Conservation (phyloP, 2,797 vertebrate species). For the Phoebastria nigripes region DNA sequence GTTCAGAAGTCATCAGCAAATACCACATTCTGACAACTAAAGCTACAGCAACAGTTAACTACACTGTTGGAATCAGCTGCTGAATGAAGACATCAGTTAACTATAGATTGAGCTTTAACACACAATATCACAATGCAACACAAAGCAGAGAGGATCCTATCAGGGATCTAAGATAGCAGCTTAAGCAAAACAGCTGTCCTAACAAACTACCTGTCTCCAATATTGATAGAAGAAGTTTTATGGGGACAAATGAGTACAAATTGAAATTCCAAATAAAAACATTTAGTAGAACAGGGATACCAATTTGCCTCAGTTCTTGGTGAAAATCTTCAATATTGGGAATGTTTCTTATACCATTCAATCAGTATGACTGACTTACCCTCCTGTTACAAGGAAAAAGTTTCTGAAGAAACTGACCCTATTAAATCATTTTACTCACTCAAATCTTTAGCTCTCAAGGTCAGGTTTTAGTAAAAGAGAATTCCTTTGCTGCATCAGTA, state of each 20-base stretch:
- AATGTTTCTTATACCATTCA: not conserved
- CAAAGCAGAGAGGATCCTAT: not conserved
- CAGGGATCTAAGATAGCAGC: not conserved
- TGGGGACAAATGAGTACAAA: not conserved
- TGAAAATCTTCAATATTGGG: not conserved
- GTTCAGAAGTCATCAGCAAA: not conserved
- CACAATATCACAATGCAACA: not conserved
- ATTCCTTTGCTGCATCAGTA: not conserved
- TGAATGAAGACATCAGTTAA: not conserved
- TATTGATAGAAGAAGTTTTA: not conserved
- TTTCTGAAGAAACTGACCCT: not conserved
- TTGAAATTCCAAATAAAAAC: not conserved
- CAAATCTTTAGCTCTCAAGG: not conserved
- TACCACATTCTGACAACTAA: not conserved
- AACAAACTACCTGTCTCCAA: not conserved
- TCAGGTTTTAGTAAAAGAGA: not conserved
- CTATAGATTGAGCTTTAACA: not conserved
- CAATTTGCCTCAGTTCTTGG: not conserved
- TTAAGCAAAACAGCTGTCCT: not conserved
- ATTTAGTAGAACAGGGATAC: not conserved
- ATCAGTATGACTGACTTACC: not conserved
- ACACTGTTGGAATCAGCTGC: not conserved
- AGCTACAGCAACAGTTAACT: not conserved
- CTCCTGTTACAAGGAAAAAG: not conserved
- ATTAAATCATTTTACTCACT: not conserved